phyloP scores from a whole-genome alignment of 2,113 vertebrate species.

The Syrmaticus mikado region DNA sequence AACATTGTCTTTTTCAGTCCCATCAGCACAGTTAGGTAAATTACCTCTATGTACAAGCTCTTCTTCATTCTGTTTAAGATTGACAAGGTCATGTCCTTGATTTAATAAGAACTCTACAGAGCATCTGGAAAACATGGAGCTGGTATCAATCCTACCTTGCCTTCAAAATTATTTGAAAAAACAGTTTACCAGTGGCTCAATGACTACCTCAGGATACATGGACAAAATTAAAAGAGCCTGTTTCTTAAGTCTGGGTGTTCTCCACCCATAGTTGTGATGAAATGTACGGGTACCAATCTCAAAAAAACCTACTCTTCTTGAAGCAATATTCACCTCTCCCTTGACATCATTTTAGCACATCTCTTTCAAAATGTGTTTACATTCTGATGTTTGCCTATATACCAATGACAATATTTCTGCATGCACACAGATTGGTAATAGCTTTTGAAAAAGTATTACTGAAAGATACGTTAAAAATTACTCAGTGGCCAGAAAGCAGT shows the following conservation, averaged over 20 bases:
- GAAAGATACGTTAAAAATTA: constrained; percentile 14
- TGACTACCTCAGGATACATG: background rate
- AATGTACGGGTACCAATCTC: background rate
- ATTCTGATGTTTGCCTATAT: background rate
- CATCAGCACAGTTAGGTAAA: background rate
- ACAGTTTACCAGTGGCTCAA: background rate
- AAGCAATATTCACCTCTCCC: background rate
- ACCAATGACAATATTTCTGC: background rate
- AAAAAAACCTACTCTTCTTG: background rate
- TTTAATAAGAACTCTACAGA: constrained; percentile 19
- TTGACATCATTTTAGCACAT: background rate
- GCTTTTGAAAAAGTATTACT: background rate
- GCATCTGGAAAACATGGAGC: background rate
- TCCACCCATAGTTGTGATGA: background rate
- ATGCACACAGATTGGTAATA: background rate
- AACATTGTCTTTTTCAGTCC: background rate
- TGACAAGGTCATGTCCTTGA: background rate
- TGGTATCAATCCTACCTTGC: background rate
- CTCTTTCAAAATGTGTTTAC: background rate
- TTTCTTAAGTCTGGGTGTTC: background rate
- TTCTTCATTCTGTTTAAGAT: constrained; percentile 5
- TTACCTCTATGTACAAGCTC: background rate
- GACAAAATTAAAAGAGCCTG: constrained; percentile 26
- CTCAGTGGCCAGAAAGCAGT: constrained; percentile 10
- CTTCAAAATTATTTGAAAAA: constrained; percentile 51